Base-by-base conservation (phyloP, 2,888 invertebrate genomes). In the Tethea ocularis region DNA sequence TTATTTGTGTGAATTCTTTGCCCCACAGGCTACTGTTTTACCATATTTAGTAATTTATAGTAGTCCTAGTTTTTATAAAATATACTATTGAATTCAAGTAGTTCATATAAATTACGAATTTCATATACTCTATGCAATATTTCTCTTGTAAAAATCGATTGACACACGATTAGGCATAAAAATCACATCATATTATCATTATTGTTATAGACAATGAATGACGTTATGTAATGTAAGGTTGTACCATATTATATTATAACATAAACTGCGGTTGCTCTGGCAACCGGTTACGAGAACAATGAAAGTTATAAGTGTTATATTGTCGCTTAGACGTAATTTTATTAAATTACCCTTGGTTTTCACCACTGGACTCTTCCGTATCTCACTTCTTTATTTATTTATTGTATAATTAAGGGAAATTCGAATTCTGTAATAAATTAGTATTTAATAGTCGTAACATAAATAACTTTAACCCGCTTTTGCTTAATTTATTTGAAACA, bases 261-360 rank as follows among this genome's bases (percentile, higher is more conserved):
- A 46, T 10, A 46, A 20, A 17, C 46, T 46, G 46, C n/a, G 46
- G 46, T 46, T 7, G 41, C 41, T 46, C n/a, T 20, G 46, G 20
- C 46, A 46, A 46, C 46, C 46, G 46, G 46, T 46, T 46, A 20
- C 46, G 46, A 26, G 24, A 41, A 56, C 56, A 56, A 51, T 51
- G 57, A 52, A 57, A 33, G 52, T 57, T 57, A 36, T 36, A 36
- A 59, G 36, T 51, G 56, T 51, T 55, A 61, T 61, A 64, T 41
- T 65, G 64, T 72, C 66, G 59, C 61, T 68, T 62, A 56, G 55
- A 61, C 36, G 72, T 72, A 72, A 72, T 72, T 66, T 74, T 56
- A 66, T 66, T 57, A 69, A 67, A 74, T 72, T 65, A 66, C 60
- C 58, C 64, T 67, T 59, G 59, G 63, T 65, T 74, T 69, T 72